These are phyloP conservation scores for Struthio camelus DNA, from an alignment of 2,113 vertebrate genomes.

Conservation along the genomic window DNA sequence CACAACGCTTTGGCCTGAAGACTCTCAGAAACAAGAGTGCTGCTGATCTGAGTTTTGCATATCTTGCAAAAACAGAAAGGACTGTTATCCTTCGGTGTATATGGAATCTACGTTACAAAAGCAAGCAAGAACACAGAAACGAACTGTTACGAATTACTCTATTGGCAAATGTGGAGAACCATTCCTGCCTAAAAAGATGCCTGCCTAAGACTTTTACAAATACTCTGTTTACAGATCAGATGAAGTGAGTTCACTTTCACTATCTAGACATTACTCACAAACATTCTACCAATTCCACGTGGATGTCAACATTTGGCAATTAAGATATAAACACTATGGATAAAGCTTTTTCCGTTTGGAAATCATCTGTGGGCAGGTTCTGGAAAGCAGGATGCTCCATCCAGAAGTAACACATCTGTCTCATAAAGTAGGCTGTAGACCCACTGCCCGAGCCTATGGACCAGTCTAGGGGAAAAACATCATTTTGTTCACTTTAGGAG, in stretches of 20 bases:
- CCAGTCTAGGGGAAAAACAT: background rate
- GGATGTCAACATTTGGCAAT: background rate
- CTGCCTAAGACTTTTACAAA: background rate
- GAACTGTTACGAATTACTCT: background rate
- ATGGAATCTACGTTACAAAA: background rate
- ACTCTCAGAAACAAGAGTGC: background rate
- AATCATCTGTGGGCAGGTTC: background rate
- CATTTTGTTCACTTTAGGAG: background rate
- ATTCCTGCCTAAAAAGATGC: background rate
- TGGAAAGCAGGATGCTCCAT: background rate
- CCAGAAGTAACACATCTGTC: fast-evolving
- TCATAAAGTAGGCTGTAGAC: background rate
- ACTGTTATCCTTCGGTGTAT: background rate
- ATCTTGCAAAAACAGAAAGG: background rate
- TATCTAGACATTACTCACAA: background rate
- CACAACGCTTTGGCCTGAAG: background rate
- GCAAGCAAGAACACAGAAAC: background rate
- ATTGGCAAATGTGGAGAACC: background rate
- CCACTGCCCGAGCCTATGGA: background rate
- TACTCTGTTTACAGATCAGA: background rate
- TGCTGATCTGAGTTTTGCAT: background rate
- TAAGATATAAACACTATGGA: background rate
- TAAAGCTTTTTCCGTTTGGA: background rate
- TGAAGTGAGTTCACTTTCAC: background rate
- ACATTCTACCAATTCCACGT: background rate